Evolutionary conservation across 2,888 invertebrate genomes (phyloP), one percentile per base, ranked within the genome.

Genomic region (Netelia virgata): DNA sequence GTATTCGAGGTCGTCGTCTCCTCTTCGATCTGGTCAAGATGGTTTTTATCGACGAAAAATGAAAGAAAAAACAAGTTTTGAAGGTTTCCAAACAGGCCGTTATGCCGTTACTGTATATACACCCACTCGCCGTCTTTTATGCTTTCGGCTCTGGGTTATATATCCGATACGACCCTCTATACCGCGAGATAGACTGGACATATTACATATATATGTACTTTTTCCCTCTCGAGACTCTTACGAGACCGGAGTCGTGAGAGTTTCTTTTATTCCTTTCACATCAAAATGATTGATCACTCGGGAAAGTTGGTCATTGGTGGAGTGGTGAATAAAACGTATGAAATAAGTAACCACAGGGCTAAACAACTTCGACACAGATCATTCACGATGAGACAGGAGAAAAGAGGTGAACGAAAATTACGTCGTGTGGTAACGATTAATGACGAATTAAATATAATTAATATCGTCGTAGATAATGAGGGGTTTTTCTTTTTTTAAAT

Each of bases 21-120:
- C 66, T 43, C 18, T 82, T 69, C 50, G 73, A 73, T 20, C 73
- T 78, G 63, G 55, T 74, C 73, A 47, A 53, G 55, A 28, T 55
- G 55, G 11, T 73, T 61, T 68, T 72, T 43, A 50, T 76, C 55
- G 63, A 50, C 64, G 57, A 66, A 77, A 77, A 47, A 53, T 36
- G 11, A 72, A 59, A 36, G 36, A 8, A 36, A 36, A 36, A 70
- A 9, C 61, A 72, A 36, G 11, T 83, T 79, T 72, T 50, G n/a
- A 50, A 47, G 76, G 59, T 75, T 64, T 63, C 64, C 43, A 47
- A 0, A 36, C 47, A 5, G n/a, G 9, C 16, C 23, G 23, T 68
- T 36, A 18, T 36, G 11, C 5, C 20, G n/a, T 10, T 61, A 78
- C 68, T 43, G 47, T 28, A 20, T 28, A 69, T 28, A 63, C 18